These are phyloP conservation scores for Acleris literana DNA, from an alignment of 2,888 invertebrate species.

Conservation along the genomic window DNA sequence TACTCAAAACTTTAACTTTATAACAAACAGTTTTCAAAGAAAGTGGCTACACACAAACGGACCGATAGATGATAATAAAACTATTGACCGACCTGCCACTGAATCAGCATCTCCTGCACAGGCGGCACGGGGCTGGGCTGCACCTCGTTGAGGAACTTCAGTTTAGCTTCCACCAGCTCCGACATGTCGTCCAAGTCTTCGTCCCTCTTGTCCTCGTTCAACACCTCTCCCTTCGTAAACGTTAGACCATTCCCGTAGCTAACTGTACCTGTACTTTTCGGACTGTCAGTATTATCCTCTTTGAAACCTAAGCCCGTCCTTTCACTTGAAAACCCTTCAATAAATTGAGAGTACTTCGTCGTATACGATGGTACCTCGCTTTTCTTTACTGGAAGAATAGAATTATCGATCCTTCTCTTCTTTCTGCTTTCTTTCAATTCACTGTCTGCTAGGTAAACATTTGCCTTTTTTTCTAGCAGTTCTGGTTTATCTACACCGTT, in stretches of 20 bases:
- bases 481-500: slow-evolving; percentile 45
- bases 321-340: slow-evolving; percentile 74
- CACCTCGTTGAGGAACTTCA: slow-evolving; percentile 78
- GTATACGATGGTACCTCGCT: slow-evolving; percentile 66
- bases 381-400: slow-evolving; percentile 68
- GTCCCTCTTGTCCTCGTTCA: slow-evolving; percentile 71
- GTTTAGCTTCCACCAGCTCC: slow-evolving; percentile 76
- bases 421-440: slow-evolving; percentile 63
- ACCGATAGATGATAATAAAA: background rate
- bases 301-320: slow-evolving; percentile 78
- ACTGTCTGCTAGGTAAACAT: slow-evolving; percentile 64
- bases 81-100: slow-evolving; percentile 76
- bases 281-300: slow-evolving; percentile 54
- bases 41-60: too few relatives aligned
- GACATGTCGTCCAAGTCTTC: slow-evolving; percentile 66
- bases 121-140: slow-evolving; percentile 75
- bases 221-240: slow-evolving; percentile 80
- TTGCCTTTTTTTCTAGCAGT: slow-evolving; percentile 60
- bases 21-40: too few relatives aligned
- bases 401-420: slow-evolving; percentile 74
- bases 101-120: slow-evolving; percentile 82
- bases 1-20: too few relatives aligned
- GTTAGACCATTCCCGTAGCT: slow-evolving; percentile 72
- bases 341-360: slow-evolving; percentile 74
- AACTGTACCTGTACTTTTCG: slow-evolving; percentile 61